These are phyloP conservation scores for Hozukius guyotensis DNA, from an alignment of 2,797 vertebrate species.

Conservation along the genomic window DNA sequence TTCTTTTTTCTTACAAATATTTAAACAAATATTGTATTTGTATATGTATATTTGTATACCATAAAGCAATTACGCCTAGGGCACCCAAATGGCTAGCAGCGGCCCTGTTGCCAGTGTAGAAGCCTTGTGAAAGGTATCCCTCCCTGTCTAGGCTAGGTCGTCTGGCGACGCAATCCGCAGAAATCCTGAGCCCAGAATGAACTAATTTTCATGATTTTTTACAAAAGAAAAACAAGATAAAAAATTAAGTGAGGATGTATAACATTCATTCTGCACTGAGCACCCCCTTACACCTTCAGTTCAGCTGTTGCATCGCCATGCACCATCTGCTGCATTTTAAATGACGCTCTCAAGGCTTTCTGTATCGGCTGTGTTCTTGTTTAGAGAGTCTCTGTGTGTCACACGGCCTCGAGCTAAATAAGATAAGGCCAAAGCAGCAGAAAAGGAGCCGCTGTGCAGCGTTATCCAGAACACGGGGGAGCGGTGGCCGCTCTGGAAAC, in stretches of 20 bases:
- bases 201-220: background rate
- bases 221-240: background rate
- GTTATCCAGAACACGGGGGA: constrained; percentile 17
- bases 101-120: too few species aligned
- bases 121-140: background rate
- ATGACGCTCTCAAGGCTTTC: constrained; percentile 53
- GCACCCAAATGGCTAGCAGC: too few species aligned
- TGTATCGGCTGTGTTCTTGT: constrained; percentile 35
- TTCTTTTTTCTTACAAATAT: too few species aligned
- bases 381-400: constrained; percentile 28
- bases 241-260: background rate
- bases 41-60: too few species aligned
- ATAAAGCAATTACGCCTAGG: too few species aligned
- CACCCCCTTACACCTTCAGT: constrained; percentile 23
- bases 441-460: constrained; percentile 9
- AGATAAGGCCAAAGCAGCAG: constrained; percentile 37
- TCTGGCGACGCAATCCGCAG: background rate
- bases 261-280: background rate
- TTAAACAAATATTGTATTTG: too few species aligned
- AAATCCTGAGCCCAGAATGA: background rate
- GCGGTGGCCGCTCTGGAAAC: constrained; percentile 11
- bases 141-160: background rate
- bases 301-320: constrained; percentile 24
- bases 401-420: constrained; percentile 28
- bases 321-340: constrained; percentile 61